Conservation (phyloP, 2,888 invertebrate species). For the Lepidochrysops patricia region DNA sequence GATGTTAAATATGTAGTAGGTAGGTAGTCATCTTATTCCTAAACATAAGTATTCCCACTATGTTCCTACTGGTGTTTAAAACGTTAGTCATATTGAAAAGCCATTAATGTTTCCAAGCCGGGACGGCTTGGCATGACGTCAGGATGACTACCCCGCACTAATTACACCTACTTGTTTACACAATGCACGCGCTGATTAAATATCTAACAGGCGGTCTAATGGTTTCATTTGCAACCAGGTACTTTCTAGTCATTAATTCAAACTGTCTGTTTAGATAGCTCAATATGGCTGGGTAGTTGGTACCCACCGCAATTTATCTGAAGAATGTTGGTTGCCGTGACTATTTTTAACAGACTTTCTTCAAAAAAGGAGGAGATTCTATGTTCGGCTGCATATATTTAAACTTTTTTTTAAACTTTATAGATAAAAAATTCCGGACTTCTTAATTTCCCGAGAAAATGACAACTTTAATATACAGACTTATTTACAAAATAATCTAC, state of each 20-base stretch:
- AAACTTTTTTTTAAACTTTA: no score
- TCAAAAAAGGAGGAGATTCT: no score
- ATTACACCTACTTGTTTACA: conserved; percentile 61
- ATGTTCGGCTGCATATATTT: no score
- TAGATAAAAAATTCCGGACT: no score
- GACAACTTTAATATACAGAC: no score
- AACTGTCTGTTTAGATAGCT: neutral
- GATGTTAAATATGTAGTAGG: no score
- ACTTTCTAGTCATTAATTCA: neutral
- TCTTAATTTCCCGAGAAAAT: no score
- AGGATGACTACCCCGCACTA: conserved; percentile 35
- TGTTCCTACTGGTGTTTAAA: no score
- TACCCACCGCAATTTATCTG: neutral
- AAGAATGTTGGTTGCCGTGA: neutral
- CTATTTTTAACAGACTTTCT: neutral
- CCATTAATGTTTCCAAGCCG: conserved; percentile 33
- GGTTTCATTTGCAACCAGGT: conserved; percentile 2
- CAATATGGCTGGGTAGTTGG: neutral
- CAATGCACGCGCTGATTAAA: conserved; percentile 41
- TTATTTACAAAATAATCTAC: no score
- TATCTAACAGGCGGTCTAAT: conserved; percentile 17
- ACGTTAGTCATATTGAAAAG: conserved; percentile 20
- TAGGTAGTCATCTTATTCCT: no score
- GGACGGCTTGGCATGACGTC: conserved; percentile 34
- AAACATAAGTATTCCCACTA: no score